Base-by-base conservation (phyloP, 2,797 vertebrate species). In the Lithobates pipiens region DNA sequence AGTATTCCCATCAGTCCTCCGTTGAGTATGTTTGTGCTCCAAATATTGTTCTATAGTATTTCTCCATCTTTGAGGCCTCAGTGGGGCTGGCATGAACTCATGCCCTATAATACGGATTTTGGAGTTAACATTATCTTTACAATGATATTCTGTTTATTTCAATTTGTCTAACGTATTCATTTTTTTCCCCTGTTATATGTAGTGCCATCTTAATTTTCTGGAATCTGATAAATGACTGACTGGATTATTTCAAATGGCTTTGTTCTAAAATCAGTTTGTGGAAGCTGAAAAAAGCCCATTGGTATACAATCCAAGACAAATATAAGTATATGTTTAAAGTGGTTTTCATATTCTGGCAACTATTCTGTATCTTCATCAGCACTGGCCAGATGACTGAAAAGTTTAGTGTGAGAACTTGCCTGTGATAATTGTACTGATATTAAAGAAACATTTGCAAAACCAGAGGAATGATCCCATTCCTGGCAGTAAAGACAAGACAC, bases 291-390 rank as follows among this genome's bases (percentile, higher is more conserved):
- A 76, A 63, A 81, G 8, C 70, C 78, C 50, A 82, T 63, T 36
- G 50, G 39, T 72, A 21, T 15, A 77, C 67, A 46, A 27, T 82
- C 80, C 85, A 82, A 77, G 71, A 77, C 57, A 82, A 86, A 82
- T 82, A 77, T 23, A 63, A 57, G 46, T n/a, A 76, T 72, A 72
- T 73, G 80, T 82, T 86, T 86, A 82, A 86, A 86, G 80, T 82
- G 75, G 73, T 77, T 86, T 82, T 72, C 54, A 70, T 23, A 67
- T 42, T 70, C 54, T 86, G 85, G 79, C 85, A 86, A 67, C 21
- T 21, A 15, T 63, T 77, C 57, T 44, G 23, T 10, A 65, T 73
- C 50, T 76, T 77, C 27, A 71, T 76, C 39, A 27, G 75, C 44
- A 21, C n/a, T 25, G 69, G 67, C 74, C 67, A 77, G 54, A 44